phyloP scores from a whole-genome alignment of 2,888 invertebrate species.

The Cantharis rufa region DNA sequence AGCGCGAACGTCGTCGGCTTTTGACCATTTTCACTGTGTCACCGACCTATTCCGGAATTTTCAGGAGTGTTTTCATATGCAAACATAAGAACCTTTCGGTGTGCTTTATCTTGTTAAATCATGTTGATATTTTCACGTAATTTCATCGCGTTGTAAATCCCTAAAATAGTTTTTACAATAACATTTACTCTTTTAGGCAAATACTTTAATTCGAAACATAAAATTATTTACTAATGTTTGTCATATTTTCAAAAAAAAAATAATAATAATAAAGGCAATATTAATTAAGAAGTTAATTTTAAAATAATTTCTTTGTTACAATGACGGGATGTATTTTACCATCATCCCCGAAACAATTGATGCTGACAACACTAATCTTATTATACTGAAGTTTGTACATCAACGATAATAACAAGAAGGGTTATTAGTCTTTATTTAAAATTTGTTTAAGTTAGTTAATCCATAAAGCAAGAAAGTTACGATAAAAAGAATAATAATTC shows the following conservation, averaged over 20 bases:
- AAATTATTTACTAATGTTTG: neutral
- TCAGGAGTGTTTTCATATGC: neutral
- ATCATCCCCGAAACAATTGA: constrained; percentile 7
- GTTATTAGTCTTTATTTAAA: neutral
- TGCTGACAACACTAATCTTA: constrained; percentile 17
- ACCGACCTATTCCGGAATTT: neutral
- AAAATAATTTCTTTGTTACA: constrained; percentile 9
- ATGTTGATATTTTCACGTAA: neutral
- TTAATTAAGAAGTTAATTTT: constrained; percentile 1
- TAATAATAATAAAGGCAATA: neutral
- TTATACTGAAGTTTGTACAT: constrained; percentile 6
- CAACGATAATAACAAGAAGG: constrained; percentile 5
- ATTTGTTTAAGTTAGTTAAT: neutral
- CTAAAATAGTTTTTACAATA: neutral
- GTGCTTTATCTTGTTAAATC: neutral
- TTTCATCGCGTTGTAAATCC: neutral
- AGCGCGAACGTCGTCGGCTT: neutral
- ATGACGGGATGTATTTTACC: constrained; percentile 12
- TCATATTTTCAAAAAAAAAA: too few relatives aligned
- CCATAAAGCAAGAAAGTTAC: neutral
- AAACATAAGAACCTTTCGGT: neutral
- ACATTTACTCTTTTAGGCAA: neutral
- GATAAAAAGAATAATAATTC: neutral
- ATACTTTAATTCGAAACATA: neutral
- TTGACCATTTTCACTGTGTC: constrained; percentile 3